Conservation (phyloP, 2,888 invertebrate genomes). For the Hydriomena furcata region DNA sequence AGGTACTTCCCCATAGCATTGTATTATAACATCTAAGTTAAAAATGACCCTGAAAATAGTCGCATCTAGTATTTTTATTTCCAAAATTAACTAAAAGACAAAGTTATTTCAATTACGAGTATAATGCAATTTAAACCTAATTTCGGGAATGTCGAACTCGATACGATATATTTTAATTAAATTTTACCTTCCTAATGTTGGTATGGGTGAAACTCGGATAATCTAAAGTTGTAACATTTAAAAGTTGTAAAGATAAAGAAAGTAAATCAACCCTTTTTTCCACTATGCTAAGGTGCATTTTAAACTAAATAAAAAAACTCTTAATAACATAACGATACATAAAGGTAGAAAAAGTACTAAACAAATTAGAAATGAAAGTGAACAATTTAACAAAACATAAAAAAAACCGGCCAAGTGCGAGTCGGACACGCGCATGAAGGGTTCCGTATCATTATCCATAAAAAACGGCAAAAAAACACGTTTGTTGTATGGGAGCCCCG, state of each 20-base stretch:
- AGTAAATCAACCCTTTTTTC: background rate
- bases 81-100: background rate
- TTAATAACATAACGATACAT: too few species aligned
- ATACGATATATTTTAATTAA: slow-evolving; percentile 46
- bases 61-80: background rate
- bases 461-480: too few species aligned
- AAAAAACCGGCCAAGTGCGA: too few species aligned
- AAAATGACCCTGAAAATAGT: too few species aligned
- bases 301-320: background rate
- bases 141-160: slow-evolving; percentile 50
- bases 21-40: too few species aligned
- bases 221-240: slow-evolving; percentile 4
- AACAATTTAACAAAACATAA: too few species aligned
- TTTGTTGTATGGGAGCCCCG: too few species aligned
- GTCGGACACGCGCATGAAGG: too few species aligned
- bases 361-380: too few species aligned
- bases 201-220: background rate
- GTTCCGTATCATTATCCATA: too few species aligned
- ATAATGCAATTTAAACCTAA: slow-evolving; percentile 57
- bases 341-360: too few species aligned
- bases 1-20: too few species aligned
- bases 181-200: slow-evolving; percentile 37
- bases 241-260: background rate
- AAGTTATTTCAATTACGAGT: slow-evolving; percentile 60
- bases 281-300: background rate